Base-by-base conservation (phyloP, 2,113 vertebrate species). In the Daboia siamensis region DNA sequence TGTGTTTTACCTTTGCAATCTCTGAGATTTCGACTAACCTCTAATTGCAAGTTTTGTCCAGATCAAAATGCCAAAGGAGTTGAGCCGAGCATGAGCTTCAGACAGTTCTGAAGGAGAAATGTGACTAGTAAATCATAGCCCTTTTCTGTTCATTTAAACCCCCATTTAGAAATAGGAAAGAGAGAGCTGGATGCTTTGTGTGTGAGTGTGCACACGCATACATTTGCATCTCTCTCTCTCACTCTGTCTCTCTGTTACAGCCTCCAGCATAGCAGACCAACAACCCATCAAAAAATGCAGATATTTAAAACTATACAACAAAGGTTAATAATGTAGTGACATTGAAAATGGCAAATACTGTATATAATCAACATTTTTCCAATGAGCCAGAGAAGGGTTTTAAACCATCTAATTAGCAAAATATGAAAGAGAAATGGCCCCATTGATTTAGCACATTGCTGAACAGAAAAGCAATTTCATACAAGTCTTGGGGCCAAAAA, bases 271-370 rank as follows among this genome's bases (percentile, higher is more conserved):
- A 93, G 59, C 92, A 88, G 91, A 88, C 51, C 57, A 93, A n/a
- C 59, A 87, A 91, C 59, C 12, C 39, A 74, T 92, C 90, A 52
- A 1, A 85, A 92, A 95, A 95, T 91, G 84, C 95, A 95, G 93
- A 87, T 52, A 29, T 85, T 95, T 91, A 90, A 93, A 88, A 54
- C 90, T 92, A 24, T 93, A 55, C 52, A 94, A 90, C 89, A 84
- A 93, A 95, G 95, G 95, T 95, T 96, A 96, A 96, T 95, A 95
- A 95, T 56, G 39, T 90, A 90, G 59, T 95, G 95, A 94, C 95
- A 95, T 80, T 94, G 74, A 93, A 90, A 95, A 92, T 95, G 93
- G 88, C 94, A 94, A 0, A 0, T 93, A 12, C 90, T 91, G 94
- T 94, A 96, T 96, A 96, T 94, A 95, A 96, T 91, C 92, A 87